Percentiles rank a stretch among this genome's conserved stretches.
Conservation (phyloP, 2,113 vertebrate species). For the Ciconia maguari region DNA sequence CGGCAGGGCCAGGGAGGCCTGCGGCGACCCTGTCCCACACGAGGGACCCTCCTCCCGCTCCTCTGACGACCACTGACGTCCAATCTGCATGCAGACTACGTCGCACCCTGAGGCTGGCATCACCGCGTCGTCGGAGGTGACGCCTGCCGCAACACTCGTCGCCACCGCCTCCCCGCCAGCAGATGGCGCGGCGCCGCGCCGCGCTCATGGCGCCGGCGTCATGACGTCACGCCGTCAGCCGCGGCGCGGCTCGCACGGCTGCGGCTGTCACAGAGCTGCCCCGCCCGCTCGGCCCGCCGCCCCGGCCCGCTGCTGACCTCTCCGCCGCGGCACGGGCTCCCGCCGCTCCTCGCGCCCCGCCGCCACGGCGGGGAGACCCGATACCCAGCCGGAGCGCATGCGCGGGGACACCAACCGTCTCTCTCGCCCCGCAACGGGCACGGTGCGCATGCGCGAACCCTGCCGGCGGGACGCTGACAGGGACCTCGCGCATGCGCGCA, state of each 20-base stretch:
- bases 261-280: background rate
- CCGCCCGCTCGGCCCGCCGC: background rate
- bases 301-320: background rate
- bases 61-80: background rate
- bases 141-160: accelerated
- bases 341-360: background rate
- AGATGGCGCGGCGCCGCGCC: background rate
- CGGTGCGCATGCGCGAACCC: background rate
- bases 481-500: background rate
- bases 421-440: accelerated
- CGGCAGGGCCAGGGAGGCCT: background rate
- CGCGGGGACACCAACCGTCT: background rate
- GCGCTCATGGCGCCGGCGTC: background rate
- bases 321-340: background rate
- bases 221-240: background rate
- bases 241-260: too few species aligned
- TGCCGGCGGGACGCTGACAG: too few species aligned
- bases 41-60: background rate
- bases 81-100: accelerated
- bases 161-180: background rate
- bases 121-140: too few species aligned
- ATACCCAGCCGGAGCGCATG: background rate
- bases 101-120: accelerated
- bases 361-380: background rate
- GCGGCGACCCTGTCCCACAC: accelerated